A percentile compares a stretch with the other conserved stretches of the same genome.
These are phyloP conservation scores for Drosophila santomea DNA, from an alignment of 1,140 invertebrate species.

Conservation along the genomic window DNA sequence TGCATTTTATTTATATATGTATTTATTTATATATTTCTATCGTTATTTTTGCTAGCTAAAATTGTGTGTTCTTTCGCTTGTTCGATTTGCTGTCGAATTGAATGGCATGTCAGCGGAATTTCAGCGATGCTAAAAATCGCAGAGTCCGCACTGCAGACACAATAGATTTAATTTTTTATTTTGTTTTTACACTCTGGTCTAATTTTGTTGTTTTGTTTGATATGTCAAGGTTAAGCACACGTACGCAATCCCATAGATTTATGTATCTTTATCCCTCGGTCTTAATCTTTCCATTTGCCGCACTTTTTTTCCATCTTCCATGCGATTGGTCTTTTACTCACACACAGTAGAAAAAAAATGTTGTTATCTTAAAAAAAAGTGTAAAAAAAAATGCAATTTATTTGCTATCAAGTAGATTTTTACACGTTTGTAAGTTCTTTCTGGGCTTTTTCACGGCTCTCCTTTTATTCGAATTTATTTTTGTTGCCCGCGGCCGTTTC, in stretches of 20 bases:
- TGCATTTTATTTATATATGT: not conserved
- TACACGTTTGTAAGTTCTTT: slow-evolving; percentile 6
- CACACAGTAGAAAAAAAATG: slow-evolving; percentile 19
- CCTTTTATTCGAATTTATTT: slow-evolving; percentile 8
- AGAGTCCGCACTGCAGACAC: slow-evolving; percentile 10
- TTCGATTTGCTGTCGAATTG: slow-evolving; percentile 28
- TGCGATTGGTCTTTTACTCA: not conserved
- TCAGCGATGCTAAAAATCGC: not conserved
- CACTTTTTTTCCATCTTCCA: not conserved
- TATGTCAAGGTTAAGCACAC: slow-evolving; percentile 78
- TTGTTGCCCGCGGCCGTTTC: slow-evolving; percentile 32
- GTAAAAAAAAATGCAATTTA: slow-evolving; percentile 5
- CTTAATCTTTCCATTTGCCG: slow-evolving; percentile 25
- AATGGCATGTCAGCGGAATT: slow-evolving; percentile 36
- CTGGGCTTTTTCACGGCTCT: not conserved
- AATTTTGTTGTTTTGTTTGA: slow-evolving; percentile 45
- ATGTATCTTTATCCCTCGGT: slow-evolving; percentile 12
- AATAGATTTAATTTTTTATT: not conserved
- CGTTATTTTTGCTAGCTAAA: slow-evolving; percentile 2
- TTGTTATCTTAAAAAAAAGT: not conserved
- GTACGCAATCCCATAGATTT: slow-evolving; percentile 27
- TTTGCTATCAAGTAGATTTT: not conserved
- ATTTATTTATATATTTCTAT: not conserved
- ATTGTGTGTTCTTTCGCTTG: not conserved
- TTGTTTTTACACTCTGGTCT: slow-evolving; percentile 8